These are phyloP conservation scores for Brachyhypopomus occidentalis DNA, from an alignment of 2,113 vertebrate species.

Conservation along the genomic window DNA sequence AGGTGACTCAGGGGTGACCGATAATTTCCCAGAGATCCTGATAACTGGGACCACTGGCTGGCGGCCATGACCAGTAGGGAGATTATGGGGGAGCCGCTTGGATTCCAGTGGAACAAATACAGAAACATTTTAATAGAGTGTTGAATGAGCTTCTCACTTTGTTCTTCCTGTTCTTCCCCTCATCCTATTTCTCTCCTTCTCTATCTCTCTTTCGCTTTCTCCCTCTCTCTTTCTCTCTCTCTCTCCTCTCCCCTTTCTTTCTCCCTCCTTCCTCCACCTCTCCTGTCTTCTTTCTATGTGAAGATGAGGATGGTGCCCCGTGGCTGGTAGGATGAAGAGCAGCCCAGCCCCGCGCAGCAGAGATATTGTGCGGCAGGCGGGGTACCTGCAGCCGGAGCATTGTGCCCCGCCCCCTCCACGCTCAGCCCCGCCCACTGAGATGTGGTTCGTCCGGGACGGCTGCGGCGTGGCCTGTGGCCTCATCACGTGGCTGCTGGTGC, in stretches of 20 bases:
- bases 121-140: no score
- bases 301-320: slow-evolving; percentile 56
- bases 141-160: background rate
- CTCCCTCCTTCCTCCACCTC: background rate
- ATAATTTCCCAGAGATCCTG: no score
- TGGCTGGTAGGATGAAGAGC: slow-evolving; percentile 83
- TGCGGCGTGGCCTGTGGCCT: slow-evolving; percentile 93
- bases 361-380: slow-evolving; percentile 94
- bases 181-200: background rate
- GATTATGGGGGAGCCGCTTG: no score
- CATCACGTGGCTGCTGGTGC: slow-evolving; percentile 95
- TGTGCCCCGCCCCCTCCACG: slow-evolving; percentile 84
- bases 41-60: no score
- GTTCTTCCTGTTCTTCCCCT: background rate
- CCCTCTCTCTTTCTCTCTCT: background rate
- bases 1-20: no score
- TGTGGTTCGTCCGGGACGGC: slow-evolving; percentile 98
- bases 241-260: background rate
- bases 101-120: no score
- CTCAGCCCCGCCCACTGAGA: slow-evolving; percentile 72
- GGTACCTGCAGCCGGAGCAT: slow-evolving; percentile 92
- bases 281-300: background rate
- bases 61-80: no score
- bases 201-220: slow-evolving; percentile 31
- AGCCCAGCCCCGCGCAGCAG: slow-evolving; percentile 84